Percentiles rank a stretch among this genome's conserved stretches.
Conservation (phyloP, 2,113 vertebrate genomes). For the Nycticorax nycticorax region DNA sequence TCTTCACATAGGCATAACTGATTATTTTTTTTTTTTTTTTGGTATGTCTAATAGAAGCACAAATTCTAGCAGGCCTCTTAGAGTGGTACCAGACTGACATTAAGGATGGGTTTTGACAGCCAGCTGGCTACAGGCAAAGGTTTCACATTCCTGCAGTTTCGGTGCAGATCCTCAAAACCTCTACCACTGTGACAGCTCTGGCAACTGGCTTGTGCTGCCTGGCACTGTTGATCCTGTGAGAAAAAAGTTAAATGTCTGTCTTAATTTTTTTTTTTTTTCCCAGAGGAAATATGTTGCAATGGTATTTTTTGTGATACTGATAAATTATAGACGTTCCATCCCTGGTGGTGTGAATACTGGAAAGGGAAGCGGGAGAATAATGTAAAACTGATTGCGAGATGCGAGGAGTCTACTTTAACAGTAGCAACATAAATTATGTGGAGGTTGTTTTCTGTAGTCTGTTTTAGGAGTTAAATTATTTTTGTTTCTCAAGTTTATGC, state of each 20-base stretch:
- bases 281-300: neutral
- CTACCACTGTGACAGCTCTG: neutral
- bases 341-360: neutral
- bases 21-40: neutral
- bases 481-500: neutral
- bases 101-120: neutral
- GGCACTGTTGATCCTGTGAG: neutral
- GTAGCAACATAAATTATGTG: neutral
- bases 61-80: neutral
- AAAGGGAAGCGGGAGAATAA: neutral
- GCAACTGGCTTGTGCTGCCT: neutral
- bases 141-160: neutral
- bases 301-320: neutral
- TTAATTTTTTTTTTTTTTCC: neutral
- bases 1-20: neutral
- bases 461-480: neutral
- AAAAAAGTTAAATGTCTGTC: neutral
- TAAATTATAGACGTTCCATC: rapidly evolving
- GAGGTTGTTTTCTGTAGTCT: neutral
- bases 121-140: neutral
- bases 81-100: neutral
- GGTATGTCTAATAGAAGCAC: neutral
- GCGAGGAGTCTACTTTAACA: neutral
- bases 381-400: neutral
- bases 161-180: neutral